Conservation (phyloP, 2,113 vertebrate genomes). For the Nycticorax nycticorax region DNA sequence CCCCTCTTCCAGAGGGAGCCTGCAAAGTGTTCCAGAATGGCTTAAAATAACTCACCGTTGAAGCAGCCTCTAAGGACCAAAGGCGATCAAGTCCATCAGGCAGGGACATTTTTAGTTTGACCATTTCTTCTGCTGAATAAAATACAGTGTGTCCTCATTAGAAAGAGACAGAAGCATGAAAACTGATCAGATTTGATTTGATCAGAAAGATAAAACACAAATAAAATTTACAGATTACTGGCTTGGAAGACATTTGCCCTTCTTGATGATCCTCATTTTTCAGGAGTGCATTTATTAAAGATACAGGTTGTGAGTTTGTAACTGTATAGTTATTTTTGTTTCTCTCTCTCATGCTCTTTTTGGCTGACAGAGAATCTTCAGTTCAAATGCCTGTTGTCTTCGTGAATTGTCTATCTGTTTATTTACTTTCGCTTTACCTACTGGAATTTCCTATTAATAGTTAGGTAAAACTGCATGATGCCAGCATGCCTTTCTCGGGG, state of each 20-base stretch:
- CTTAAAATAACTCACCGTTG: background rate
- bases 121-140: background rate
- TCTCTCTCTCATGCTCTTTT: background rate
- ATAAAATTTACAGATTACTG: background rate
- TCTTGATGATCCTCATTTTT: background rate
- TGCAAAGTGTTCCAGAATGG: background rate
- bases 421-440: background rate
- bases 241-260: background rate
- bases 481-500: background rate
- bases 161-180: background rate
- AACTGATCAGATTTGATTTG: background rate
- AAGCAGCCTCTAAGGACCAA: background rate
- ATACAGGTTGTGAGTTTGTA: background rate
- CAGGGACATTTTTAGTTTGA: background rate
- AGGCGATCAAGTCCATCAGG: background rate
- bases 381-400: background rate
- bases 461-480: background rate
- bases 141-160: background rate
- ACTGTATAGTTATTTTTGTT: background rate
- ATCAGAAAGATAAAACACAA: background rate
- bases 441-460: background rate
- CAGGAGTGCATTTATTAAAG: background rate
- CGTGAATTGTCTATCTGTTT: background rate
- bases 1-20: background rate
- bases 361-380: background rate